Percentiles rank a stretch among this genome's conserved stretches.
Evolutionary conservation across 2,797 vertebrate genomes (phyloP).

Genomic region (Cheirogaleus major): DNA sequence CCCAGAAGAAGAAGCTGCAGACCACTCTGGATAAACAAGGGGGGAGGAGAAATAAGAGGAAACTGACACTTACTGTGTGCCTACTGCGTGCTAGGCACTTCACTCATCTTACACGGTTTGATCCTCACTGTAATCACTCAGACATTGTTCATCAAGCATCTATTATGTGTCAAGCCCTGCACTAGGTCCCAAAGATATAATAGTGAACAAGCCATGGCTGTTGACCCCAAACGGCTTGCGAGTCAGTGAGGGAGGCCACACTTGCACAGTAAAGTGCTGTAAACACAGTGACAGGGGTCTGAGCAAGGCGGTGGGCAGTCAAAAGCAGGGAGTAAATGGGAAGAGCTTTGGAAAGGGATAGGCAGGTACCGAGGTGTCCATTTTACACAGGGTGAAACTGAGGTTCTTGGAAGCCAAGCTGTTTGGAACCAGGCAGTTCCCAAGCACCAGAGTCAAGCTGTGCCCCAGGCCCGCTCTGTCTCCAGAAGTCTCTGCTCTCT

Average conservation of each 20-base stretch:
- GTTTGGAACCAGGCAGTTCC: neutral
- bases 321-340: neutral
- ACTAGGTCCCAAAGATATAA: neutral
- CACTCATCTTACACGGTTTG: neutral
- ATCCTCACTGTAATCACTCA: neutral
- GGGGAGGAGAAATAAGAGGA: neutral
- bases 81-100: neutral
- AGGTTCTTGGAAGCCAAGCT: neutral
- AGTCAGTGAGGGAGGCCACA: neutral
- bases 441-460: neutral
- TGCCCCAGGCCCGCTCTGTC: neutral
- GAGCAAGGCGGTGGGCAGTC: neutral
- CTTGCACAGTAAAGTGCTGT: rapidly evolving
- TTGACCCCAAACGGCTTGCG: neutral
- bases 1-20: neutral
- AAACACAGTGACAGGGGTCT: neutral
- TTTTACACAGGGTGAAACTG: neutral
- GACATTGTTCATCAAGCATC: neutral
- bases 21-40: neutral
- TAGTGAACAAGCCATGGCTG: neutral
- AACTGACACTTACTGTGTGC: neutral
- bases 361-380: neutral
- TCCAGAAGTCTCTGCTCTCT: neutral
- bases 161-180: neutral
- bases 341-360: neutral